A percentile compares a stretch with the other conserved stretches of the same genome.
phyloP scores from a whole-genome alignment of 2,113 vertebrate genomes.

The Alligator mississippiensis region DNA sequence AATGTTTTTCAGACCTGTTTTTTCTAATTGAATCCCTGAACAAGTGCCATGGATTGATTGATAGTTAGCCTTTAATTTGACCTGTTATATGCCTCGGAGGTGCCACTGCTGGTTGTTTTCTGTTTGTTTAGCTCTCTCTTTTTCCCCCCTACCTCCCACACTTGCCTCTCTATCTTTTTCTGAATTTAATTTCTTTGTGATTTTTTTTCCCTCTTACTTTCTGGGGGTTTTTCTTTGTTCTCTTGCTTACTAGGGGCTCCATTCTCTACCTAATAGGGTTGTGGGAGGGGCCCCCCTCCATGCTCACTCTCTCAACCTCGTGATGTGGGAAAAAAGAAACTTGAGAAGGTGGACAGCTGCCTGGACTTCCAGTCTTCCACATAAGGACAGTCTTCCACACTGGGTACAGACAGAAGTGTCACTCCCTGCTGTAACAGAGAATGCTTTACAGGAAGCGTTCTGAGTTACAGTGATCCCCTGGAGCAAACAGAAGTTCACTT shows the following conservation, averaged over 20 bases:
- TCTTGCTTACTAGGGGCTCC: neutral
- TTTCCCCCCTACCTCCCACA: too few species aligned
- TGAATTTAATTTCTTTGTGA: neutral
- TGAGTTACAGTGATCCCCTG: too few species aligned
- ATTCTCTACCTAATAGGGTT: fast-evolving
- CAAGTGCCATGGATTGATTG: neutral
- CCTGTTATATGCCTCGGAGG: neutral
- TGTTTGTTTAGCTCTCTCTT: neutral
- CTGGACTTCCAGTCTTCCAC: neutral
- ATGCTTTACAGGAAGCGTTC: too few species aligned
- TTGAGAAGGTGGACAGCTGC: neutral
- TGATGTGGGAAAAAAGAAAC: neutral
- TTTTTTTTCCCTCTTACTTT: neutral
- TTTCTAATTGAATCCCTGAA: neutral
- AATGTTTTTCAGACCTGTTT: neutral
- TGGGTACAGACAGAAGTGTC: too few species aligned
- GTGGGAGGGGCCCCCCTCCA: neutral
- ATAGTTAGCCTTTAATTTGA: neutral
- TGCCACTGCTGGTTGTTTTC: neutral
- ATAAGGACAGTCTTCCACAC: neutral
- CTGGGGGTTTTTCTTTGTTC: neutral
- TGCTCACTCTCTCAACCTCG: neutral
- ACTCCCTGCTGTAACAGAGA: too few species aligned
- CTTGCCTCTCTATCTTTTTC: neutral
- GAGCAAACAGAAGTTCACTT: too few species aligned